Percentiles rank a stretch among this genome's conserved stretches.
phyloP scores from a whole-genome alignment of 1,140 invertebrate species.

The Drosophila fuyamai region DNA sequence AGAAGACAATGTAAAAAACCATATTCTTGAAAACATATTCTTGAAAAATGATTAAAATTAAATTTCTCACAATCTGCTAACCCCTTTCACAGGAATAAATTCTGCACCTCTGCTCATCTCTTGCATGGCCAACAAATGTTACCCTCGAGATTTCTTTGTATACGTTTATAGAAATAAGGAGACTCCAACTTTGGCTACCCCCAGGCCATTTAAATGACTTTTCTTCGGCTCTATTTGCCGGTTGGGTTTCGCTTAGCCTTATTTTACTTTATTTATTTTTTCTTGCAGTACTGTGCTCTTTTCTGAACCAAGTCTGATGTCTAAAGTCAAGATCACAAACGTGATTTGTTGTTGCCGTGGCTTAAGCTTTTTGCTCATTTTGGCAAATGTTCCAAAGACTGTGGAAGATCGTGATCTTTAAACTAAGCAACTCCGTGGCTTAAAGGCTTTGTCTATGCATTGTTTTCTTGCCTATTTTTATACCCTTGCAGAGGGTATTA shows the following conservation, averaged over 20 bases:
- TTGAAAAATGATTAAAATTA: too few species aligned
- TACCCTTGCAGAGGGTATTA: too few species aligned
- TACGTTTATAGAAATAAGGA: constrained; percentile 26
- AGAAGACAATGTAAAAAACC: too few species aligned
- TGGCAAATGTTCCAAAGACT: constrained; percentile 66
- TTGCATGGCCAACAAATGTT: constrained; percentile 40
- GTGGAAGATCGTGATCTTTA: constrained; percentile 78
- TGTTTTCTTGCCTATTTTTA: constrained; percentile 43
- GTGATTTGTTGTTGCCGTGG: constrained; percentile 70
- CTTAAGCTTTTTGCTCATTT: constrained; percentile 62
- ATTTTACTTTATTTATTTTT: constrained; percentile 37
- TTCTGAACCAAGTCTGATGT: constrained; percentile 39
- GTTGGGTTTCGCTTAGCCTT: constrained; percentile 46
- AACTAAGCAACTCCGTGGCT: constrained; percentile 61
- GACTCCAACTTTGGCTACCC: constrained; percentile 41
- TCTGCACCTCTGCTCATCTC: constrained; percentile 23
- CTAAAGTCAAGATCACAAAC: constrained; percentile 82
- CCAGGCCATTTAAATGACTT: constrained; percentile 74
- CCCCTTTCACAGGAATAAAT: background rate
- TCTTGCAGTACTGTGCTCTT: constrained; percentile 37
- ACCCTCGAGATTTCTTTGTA: constrained; percentile 28
- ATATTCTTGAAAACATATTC: too few species aligned
- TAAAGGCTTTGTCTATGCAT: constrained; percentile 36
- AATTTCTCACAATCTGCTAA: background rate
- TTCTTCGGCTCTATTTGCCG: constrained; percentile 54